phyloP scores from a whole-genome alignment of 1,140 invertebrate species.

The Zophobas morio region DNA sequence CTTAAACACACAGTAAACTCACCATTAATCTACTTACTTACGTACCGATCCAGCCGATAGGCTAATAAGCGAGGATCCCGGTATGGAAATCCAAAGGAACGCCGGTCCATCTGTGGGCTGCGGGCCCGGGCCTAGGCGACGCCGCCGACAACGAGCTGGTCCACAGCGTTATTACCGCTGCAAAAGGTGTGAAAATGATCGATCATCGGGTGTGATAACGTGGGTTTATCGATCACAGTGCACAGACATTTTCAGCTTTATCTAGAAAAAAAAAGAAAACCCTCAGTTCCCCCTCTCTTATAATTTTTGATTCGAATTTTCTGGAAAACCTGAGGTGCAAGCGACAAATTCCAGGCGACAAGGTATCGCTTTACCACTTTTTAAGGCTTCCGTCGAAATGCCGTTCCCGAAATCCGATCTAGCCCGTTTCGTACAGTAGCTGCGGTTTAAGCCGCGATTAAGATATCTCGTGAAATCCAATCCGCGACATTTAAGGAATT shows the following conservation, averaged over 20 bases:
- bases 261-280: too few species aligned
- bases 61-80: slow-evolving; percentile 7
- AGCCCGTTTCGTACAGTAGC: slow-evolving; percentile 25
- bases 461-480: slow-evolving; percentile 31
- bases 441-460: slow-evolving; percentile 24
- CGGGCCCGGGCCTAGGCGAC: too few species aligned
- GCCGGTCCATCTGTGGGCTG: not conserved
- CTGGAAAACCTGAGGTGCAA: too few species aligned
- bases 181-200: slow-evolving; percentile 31
- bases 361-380: not conserved
- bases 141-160: not conserved
- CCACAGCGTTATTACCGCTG: slow-evolving; percentile 22
- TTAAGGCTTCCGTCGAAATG: slow-evolving; percentile 29
- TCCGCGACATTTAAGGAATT: slow-evolving; percentile 38
- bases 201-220: slow-evolving; percentile 37
- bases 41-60: not conserved
- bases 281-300: too few species aligned
- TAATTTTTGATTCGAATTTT: too few species aligned
- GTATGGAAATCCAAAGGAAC: slow-evolving; percentile 24
- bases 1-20: slow-evolving; percentile 13
- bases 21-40: slow-evolving; percentile 17
- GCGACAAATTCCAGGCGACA: too few species aligned
- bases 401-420: slow-evolving; percentile 11
- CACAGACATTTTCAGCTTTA: too few species aligned
- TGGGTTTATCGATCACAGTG: not conserved